Base-by-base conservation (phyloP, 2,888 invertebrate species). In the Caprella mutica region DNA sequence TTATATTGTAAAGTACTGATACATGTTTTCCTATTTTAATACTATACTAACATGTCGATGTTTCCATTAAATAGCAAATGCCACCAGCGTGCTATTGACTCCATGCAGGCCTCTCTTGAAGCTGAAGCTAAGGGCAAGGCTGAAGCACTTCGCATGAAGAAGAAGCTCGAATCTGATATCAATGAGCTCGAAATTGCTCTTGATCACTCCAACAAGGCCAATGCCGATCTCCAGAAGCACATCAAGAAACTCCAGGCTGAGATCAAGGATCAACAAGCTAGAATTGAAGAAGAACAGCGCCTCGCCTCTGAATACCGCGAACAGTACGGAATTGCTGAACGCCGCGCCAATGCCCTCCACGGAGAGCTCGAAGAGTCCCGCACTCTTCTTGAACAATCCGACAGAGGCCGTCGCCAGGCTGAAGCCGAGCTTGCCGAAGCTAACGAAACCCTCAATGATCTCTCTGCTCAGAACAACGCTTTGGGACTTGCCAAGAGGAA, bases 331-430 rank as follows among this genome's bases (percentile, higher is more conserved):
- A 91, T 92, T 77, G 89, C 94, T 64, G 98, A 98, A 77, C 87
- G 97, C 72, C 87, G 97, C 69, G 91, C 93, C 74, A 92, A 94
- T 73, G 89, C 93, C 68, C 85, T 98, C 69, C 90, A 91, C 75
- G 94, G 93, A 77, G 97, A 98, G 76, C 83, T 97, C 70, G 98
- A 98, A 75, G 98, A 98, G 78, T 89, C 94, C 69, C 86, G 96
- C 73, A 89, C 92, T 59, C 86, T 93, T 67, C 80, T 97, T 73
- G 97, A 98, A 80, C 92, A 93, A 78, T 92, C 97, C 69, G 97
- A 98, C 79, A 88, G 97, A 68, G 92, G 91, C 69, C 90, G 97
- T 74, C 88, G 96, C 76, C 91, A 92, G 77, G 94, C 94, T 70
- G 97, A 98, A 78, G 88, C 90, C 74, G 97, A 98, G 78, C 80